Evolutionary conservation across 1,140 invertebrate species (phyloP).

Genomic region (Dendrolimus punctatus): DNA sequence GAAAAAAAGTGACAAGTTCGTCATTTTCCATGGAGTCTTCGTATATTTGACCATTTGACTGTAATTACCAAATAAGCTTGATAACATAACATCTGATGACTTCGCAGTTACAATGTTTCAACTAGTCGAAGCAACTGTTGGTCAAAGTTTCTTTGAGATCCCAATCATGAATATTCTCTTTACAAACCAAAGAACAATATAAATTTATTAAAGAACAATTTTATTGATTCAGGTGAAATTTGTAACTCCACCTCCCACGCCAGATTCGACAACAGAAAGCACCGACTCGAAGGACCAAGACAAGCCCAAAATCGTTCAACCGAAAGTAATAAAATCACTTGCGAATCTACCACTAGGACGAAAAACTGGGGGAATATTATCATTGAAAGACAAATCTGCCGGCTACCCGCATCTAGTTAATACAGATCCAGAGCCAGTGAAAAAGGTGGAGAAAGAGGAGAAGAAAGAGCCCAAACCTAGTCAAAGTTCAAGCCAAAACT

Average conservation of each 20-base stretch:
- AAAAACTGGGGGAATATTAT: slow-evolving; percentile 67
- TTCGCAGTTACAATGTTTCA: too few relatives aligned
- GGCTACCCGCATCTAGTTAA: slow-evolving; percentile 68
- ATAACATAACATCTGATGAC: too few relatives aligned
- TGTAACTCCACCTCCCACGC: slow-evolving; percentile 71
- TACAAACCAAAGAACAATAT: not conserved
- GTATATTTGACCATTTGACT: too few relatives aligned
- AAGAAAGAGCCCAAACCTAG: slow-evolving; percentile 40
- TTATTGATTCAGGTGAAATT: slow-evolving; percentile 70
- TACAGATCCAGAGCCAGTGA: slow-evolving; percentile 42
- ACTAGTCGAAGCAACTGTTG: too few relatives aligned
- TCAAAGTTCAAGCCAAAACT: slow-evolving; percentile 24
- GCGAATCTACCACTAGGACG: slow-evolving; percentile 53
- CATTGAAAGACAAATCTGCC: slow-evolving; percentile 66
- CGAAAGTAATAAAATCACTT: slow-evolving; percentile 60
- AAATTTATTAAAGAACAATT: not conserved
- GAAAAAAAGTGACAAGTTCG: too few relatives aligned
- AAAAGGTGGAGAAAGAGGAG: slow-evolving; percentile 46
- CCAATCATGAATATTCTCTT: not conserved
- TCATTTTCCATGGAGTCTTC: too few relatives aligned
- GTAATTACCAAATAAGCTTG: too few relatives aligned
- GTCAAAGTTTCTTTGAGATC: too few relatives aligned
- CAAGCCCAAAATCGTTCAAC: slow-evolving; percentile 59
- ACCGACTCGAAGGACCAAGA: slow-evolving; percentile 30
- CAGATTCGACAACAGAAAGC: slow-evolving; percentile 48